phyloP scores from a whole-genome alignment of 2,888 invertebrate species.

The Odontocerum albicorne region DNA sequence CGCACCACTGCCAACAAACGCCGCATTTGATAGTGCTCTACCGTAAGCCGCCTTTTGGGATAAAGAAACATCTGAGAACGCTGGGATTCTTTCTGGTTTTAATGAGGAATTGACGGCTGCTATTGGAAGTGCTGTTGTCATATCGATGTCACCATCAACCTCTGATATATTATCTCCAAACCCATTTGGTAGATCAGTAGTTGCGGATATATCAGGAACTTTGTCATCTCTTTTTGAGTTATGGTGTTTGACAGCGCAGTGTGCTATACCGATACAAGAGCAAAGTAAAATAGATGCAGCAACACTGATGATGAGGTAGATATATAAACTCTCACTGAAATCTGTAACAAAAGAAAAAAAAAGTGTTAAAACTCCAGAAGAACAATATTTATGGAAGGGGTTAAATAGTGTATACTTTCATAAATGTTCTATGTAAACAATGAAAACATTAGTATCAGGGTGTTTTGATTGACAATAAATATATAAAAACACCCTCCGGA shows the following conservation, averaged over 20 bases:
- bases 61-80: conserved; percentile 51
- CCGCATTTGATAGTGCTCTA: conserved; percentile 54
- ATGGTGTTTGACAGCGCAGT: conserved; percentile 69
- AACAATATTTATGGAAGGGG: no score
- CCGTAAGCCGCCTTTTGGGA: conserved; percentile 56
- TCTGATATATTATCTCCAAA: conserved; percentile 88
- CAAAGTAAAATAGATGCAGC: conserved; percentile 72
- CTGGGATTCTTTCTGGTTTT: conserved; percentile 49
- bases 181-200: conserved; percentile 77
- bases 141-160: conserved; percentile 76
- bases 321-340: conserved; percentile 77
- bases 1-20: conserved; percentile 52
- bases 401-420: no score
- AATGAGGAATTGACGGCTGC: conserved; percentile 54
- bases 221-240: conserved; percentile 64
- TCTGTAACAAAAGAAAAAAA: conserved; percentile 53
- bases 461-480: no score
- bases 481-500: no score
- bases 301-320: conserved; percentile 79
- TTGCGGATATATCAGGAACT: conserved; percentile 69
- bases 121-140: conserved; percentile 68
- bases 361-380: neutral
- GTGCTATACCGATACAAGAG: conserved; percentile 69
- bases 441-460: no score
- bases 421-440: no score